Conservation (phyloP, 2,888 invertebrate species). For the Himalopsyche kuldschensis region DNA sequence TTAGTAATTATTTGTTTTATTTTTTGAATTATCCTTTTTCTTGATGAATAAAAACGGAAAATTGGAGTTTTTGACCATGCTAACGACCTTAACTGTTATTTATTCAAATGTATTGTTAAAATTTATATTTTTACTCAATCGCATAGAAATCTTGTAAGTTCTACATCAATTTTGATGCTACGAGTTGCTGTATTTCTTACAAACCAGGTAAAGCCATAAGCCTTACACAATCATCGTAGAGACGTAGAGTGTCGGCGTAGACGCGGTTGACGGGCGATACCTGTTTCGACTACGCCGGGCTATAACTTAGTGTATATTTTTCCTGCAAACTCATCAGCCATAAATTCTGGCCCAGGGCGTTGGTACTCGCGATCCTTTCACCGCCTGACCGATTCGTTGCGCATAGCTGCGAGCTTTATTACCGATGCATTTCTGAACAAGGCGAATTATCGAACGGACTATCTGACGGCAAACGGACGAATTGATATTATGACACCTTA, state of each 20-base stretch:
- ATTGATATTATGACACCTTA: no score
- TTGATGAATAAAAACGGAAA: no score
- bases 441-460: constrained; percentile 1
- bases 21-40: no score
- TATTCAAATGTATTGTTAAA: no score
- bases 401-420: constrained; percentile 9
- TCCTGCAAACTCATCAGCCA: constrained; percentile 14
- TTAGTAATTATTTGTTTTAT: no score
- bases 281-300: constrained; percentile 1
- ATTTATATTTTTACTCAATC: no score
- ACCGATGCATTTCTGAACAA: constrained; percentile 23
- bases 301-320: background rate
- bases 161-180: no score
- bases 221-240: background rate
- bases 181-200: no score
- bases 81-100: no score
- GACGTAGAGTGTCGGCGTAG: background rate
- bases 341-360: constrained; percentile 14
- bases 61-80: no score
- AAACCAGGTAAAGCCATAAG: background rate
- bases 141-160: no score
- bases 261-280: background rate
- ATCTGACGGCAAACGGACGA: no score
- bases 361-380: background rate
- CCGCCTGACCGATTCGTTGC: background rate